Conservation (phyloP, 2,113 vertebrate genomes). For the Engraulis encrasicolus region DNA sequence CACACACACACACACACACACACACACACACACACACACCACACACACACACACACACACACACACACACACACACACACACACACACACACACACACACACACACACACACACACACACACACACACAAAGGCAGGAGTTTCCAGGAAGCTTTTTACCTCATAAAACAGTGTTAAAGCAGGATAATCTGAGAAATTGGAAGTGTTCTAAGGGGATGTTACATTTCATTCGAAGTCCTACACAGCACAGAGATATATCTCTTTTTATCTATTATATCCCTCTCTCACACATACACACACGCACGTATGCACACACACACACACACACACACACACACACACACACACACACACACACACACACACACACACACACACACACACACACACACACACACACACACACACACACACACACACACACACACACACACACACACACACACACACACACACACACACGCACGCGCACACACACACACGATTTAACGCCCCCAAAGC, state of each 20-base stretch:
- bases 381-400: no score
- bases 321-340: no score
- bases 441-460: constrained; percentile 1
- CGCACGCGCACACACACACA: not conserved
- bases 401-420: not conserved
- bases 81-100: no score
- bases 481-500: not conserved
- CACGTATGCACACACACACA: no score
- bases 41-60: no score
- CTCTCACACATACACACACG: not conserved
- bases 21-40: no score
- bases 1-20: not conserved
- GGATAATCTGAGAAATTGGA: not conserved
- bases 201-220: not conserved
- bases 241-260: not conserved
- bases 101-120: no score
- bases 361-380: no score
- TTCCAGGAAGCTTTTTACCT: not conserved
- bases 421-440: not conserved
- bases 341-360: no score
- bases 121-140: not conserved
- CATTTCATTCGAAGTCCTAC: not conserved
- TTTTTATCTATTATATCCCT: no score
- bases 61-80: no score
- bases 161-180: not conserved